phyloP scores from a whole-genome alignment of 2,797 vertebrate genomes.

The Chiloscyllium punctatum region DNA sequence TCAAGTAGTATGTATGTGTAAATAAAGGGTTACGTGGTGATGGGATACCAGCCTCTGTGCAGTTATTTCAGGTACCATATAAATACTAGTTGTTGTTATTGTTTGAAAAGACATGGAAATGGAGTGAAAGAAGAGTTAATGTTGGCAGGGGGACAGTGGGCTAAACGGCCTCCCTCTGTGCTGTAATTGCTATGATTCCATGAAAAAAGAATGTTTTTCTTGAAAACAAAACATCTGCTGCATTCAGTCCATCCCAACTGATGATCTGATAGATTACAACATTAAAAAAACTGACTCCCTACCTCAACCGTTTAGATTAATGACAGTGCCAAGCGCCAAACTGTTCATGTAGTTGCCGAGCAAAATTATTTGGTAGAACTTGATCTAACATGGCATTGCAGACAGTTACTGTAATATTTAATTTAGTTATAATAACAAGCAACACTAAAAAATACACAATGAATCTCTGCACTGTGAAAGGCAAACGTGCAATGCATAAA shows the following conservation, averaged over 20 bases:
- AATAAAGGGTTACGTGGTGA: no score
- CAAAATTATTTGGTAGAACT: background rate
- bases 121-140: background rate
- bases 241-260: background rate
- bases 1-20: no score
- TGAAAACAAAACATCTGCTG: conserved; percentile 9
- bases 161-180: conserved; percentile 15
- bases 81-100: background rate
- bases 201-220: conserved; percentile 25
- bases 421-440: background rate
- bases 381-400: conserved; percentile 16
- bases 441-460: background rate
- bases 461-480: background rate
- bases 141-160: background rate
- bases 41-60: no score
- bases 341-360: background rate
- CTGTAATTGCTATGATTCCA: background rate
- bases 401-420: background rate
- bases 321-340: background rate
- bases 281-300: background rate
- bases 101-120: background rate
- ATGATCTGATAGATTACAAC: conserved; percentile 8
- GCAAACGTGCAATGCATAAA: background rate
- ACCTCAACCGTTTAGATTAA: conserved; percentile 1
- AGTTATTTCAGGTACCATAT: background rate